phyloP scores from a whole-genome alignment of 2,888 invertebrate genomes.

The Cephus pygmeus region DNA sequence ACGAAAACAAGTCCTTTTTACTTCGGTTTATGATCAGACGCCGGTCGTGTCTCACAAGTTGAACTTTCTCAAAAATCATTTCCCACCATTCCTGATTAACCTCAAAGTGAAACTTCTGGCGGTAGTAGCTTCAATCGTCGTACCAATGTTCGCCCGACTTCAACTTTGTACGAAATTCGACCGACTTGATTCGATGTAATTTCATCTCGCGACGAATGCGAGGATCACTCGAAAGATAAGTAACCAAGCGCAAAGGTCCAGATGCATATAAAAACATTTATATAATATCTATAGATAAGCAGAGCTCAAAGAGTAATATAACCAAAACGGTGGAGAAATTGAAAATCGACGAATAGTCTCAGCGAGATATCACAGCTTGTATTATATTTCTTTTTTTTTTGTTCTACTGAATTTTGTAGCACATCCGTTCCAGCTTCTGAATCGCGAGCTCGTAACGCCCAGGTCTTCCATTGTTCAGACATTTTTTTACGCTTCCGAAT shows the following conservation, averaged over 20 bases:
- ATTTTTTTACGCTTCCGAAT: neutral
- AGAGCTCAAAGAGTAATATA: neutral
- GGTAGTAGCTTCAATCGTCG: neutral
- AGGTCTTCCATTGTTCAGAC: neutral
- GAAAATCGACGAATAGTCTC: neutral
- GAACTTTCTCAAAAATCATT: neutral
- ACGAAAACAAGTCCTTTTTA: neutral
- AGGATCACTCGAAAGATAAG: neutral
- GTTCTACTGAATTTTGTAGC: neutral
- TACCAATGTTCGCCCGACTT: neutral
- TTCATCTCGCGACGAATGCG: neutral
- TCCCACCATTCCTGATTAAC: neutral
- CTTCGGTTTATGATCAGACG: neutral
- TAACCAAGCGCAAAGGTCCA: neutral
- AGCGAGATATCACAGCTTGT: neutral
- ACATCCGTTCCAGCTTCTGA: neutral
- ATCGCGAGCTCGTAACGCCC: neutral
- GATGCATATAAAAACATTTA: neutral
- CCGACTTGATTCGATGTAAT: neutral
- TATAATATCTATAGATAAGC: neutral
- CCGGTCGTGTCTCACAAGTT: too few species aligned
- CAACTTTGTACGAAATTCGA: neutral
- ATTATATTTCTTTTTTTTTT: neutral
- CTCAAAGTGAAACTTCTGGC: too few species aligned
- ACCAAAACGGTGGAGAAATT: neutral